phyloP scores from a whole-genome alignment of 2,888 invertebrate genomes.

The Cataglyphis rosenhaueri region DNA sequence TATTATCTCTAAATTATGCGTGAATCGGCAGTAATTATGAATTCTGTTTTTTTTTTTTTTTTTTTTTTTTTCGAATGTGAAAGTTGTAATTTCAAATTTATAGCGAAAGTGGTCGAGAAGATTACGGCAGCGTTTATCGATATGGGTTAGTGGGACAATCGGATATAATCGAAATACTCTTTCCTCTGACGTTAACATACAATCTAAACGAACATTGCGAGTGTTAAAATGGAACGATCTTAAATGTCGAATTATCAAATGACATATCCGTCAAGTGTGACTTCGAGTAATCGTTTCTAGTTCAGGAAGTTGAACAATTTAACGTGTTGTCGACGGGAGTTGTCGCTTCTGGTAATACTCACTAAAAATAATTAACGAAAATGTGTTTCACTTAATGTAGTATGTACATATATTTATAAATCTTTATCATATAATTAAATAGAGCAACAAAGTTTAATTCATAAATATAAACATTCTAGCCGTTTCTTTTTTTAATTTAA shows the following conservation, averaged over 20 bases:
- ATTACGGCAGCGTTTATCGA: slow-evolving; percentile 45
- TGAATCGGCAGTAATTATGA: background rate
- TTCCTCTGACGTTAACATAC: slow-evolving; percentile 18
- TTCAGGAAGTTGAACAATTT: slow-evolving; percentile 20
- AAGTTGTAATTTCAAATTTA: slow-evolving; percentile 50
- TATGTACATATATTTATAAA: background rate
- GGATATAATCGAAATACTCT: slow-evolving; percentile 56
- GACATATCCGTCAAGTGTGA: slow-evolving; percentile 22
- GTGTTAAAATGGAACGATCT: slow-evolving; percentile 11
- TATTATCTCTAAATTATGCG: background rate
- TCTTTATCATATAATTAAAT: background rate
- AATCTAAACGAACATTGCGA: background rate
- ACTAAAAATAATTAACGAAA: background rate
- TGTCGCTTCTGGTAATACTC: background rate
- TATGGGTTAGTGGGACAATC: slow-evolving; percentile 61
- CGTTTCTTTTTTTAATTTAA: background rate
- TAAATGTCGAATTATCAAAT: slow-evolving; percentile 35
- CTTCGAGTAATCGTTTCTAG: slow-evolving; percentile 26
- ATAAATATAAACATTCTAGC: background rate
- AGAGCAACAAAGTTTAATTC: background rate
- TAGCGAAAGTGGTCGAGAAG: slow-evolving; percentile 54
- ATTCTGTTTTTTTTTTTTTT: background rate
- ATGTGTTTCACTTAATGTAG: background rate
- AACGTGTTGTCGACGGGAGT: background rate
- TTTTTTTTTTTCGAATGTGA: background rate